Evolutionary conservation across 2,888 invertebrate genomes (phyloP).

Genomic region (Limnephilus rhombicus): DNA sequence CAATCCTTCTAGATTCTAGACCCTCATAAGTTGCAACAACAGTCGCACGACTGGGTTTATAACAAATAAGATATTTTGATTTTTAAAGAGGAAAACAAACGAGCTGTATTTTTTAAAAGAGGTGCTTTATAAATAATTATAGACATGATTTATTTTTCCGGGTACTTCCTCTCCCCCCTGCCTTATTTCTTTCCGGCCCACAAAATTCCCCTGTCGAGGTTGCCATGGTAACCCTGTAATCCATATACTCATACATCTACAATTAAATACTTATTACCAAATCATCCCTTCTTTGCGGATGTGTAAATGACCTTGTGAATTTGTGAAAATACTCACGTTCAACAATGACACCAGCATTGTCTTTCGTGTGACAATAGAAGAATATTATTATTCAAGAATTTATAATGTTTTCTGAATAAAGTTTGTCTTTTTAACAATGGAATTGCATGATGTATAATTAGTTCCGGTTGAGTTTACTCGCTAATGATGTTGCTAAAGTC

Average conservation of each 20-base stretch:
- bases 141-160: too few species aligned
- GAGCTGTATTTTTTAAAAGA: too few species aligned
- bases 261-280: neutral
- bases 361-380: neutral
- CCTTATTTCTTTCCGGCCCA: neutral
- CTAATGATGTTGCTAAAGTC: neutral
- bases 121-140: too few species aligned
- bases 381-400: neutral
- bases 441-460: neutral
- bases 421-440: neutral
- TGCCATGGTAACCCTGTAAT: neutral
- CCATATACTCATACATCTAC: neutral
- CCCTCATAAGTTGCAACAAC: neutral
- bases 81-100: too few species aligned
- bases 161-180: too few species aligned
- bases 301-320: neutral
- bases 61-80: too few species aligned
- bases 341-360: neutral
- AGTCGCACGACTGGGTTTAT: neutral
- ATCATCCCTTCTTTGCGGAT: neutral
- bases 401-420: neutral
- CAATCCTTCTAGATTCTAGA: neutral
- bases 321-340: slow-evolving; percentile 1
- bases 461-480: slow-evolving; percentile 7
- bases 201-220: neutral